Evolutionary conservation across 2,113 vertebrate species (phyloP), one percentile per base, ranked within the genome.

Genomic region (Zeus faber): DNA sequence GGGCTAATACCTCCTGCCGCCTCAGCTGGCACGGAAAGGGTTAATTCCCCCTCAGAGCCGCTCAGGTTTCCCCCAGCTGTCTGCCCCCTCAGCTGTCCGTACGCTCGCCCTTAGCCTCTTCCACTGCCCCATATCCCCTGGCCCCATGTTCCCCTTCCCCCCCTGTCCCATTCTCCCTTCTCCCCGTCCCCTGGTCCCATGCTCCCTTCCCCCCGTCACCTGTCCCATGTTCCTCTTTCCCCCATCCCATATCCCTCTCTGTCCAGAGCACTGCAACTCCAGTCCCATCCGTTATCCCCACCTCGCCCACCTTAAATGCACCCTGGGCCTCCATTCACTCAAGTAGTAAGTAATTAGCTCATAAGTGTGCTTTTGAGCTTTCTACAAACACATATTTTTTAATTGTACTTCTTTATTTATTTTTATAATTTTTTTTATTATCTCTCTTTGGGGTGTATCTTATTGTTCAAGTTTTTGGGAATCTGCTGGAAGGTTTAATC

Each of bases 21-120:
- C 53, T 74, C 67, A 54, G 65, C 22, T 71, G 65, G 74, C 51
- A 7, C 1, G 8, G 16, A 44, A 62, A 50, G 85, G 70, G 85
- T 89, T 87, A 82, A 88, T 29, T 31, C 55, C 46, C 49, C 71
- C 43, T 57, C 43, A 4, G 50, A 58, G 52, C 52, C 17, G 64
- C 75, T 89, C 83, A 24, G 74, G 82, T 89, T 90, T 83, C 85
- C 70, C n/a, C 67, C 87, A 88, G 89, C 85, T 89, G 86, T 88
- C 84, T 27, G 72, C 40, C 33, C 73, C 79, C 76, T 87, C 87
- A 90, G 88, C 86, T 89, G 87, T 87, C 82, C 77, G 66, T 48
- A 51, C 68, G 57, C 72, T 61, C 53, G 16, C 64, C 65, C 62
- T 45, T 35, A 16, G 56, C 51, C 64, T 60, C 11, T 11, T n/a